Conservation (phyloP, 2,888 invertebrate species). For the Cylloceria caligata region DNA sequence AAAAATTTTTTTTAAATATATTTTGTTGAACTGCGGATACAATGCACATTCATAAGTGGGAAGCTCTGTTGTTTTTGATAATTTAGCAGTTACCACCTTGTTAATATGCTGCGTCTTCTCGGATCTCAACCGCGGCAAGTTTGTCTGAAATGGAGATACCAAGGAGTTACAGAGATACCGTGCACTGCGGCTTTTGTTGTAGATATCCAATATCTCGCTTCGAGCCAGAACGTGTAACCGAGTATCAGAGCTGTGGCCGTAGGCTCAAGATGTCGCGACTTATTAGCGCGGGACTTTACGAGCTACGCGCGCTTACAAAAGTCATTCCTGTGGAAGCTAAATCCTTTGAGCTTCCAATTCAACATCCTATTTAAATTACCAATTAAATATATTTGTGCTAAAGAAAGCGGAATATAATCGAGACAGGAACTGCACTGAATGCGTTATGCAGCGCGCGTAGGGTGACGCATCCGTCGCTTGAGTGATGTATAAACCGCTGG, state of each 20-base stretch:
- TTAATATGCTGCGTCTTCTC: background rate
- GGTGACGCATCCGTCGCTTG: no score
- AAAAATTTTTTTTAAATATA: no score
- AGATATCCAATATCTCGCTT: constrained; percentile 52
- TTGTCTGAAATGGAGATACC: constrained; percentile 4
- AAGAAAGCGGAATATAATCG: no score
- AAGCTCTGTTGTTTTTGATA: constrained; percentile 2
- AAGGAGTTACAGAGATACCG: background rate
- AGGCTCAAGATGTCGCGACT: constrained; percentile 50
- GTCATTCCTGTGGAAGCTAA: background rate
- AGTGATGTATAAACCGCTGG: no score
- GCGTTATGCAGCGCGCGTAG: no score
- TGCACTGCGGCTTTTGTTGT: constrained; percentile 43
- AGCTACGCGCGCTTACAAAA: constrained; percentile 21
- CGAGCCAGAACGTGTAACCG: constrained; percentile 24
- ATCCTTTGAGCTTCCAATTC: background rate
- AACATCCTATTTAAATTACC: background rate
- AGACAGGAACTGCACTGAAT: no score
- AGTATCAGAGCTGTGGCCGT: constrained; percentile 33
- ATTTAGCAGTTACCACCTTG: background rate
- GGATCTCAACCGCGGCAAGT: background rate
- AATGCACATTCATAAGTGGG: background rate
- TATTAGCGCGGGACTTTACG: constrained; percentile 41
- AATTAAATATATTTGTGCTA: no score
- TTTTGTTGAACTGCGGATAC: background rate